Percentiles rank a stretch among this genome's conserved stretches.
phyloP scores from a whole-genome alignment of 2,113 vertebrate species.

The Xiphophorus hellerii region DNA sequence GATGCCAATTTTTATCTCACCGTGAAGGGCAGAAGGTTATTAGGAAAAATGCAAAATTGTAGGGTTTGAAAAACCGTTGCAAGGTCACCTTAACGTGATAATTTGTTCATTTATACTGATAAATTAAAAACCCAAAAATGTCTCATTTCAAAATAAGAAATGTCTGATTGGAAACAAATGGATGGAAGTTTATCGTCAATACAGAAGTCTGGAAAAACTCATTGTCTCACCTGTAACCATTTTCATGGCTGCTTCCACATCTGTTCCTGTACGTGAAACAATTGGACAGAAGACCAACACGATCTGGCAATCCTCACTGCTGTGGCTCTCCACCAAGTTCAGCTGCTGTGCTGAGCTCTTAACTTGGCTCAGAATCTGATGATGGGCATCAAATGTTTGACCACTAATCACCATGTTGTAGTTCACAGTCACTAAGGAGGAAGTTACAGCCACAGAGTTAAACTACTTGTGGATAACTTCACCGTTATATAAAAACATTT shows the following conservation, averaged over 20 bases:
- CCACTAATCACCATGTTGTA: constrained; percentile 24
- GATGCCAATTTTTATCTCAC: neutral
- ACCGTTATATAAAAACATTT: neutral
- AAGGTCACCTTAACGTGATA: too few relatives aligned
- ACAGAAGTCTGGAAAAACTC: rapidly evolving
- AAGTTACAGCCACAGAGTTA: neutral
- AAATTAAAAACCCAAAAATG: neutral
- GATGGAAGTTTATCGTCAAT: neutral
- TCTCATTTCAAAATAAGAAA: neutral
- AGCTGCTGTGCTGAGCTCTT: rapidly evolving
- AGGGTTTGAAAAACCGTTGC: neutral
- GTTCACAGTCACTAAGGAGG: neutral
- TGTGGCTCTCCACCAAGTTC: rapidly evolving
- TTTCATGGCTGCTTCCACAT: neutral
- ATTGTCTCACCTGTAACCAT: constrained; percentile 35
- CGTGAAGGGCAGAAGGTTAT: neutral
- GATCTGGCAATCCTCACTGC: rapidly evolving
- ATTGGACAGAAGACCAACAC: constrained; percentile 59
- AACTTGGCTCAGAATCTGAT: constrained; percentile 1
- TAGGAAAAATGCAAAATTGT: neutral
- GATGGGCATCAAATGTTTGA: constrained; percentile 12
- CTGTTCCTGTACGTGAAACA: constrained; percentile 16
- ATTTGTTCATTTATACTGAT: neutral
- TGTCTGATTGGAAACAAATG: rapidly evolving
- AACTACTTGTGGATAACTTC: neutral